Conservation (phyloP, 2,113 vertebrate genomes). For the Petrocephalus microphthalmus region DNA sequence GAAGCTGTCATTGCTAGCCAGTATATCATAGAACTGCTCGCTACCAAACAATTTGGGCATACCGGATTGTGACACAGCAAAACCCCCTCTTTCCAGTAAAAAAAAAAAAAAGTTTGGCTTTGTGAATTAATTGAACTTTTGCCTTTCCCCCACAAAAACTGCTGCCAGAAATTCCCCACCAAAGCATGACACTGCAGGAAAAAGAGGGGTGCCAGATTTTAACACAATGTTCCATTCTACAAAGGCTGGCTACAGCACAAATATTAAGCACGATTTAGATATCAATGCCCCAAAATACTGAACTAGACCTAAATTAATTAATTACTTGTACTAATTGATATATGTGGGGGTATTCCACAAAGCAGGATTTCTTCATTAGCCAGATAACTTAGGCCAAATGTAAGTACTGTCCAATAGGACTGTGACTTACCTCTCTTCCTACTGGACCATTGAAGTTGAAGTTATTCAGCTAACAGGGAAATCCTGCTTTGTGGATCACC, state of each 20-base stretch:
- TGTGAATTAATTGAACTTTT: background rate
- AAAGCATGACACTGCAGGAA: conserved; percentile 10
- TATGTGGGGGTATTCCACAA: background rate
- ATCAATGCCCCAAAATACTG: background rate
- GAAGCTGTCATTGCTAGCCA: background rate
- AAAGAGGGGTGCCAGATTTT: background rate
- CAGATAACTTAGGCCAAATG: background rate
- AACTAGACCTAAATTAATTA: background rate
- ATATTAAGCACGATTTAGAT: background rate
- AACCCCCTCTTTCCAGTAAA: background rate
- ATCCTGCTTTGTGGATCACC: background rate
- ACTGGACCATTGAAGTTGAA: background rate
- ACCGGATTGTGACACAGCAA: background rate
- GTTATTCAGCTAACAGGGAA: background rate
- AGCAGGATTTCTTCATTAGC: background rate
- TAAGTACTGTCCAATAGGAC: background rate
- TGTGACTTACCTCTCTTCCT: background rate
- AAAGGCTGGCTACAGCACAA: background rate
- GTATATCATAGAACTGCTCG: background rate
- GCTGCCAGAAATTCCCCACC: background rate
- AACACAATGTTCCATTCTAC: background rate
- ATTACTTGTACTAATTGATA: background rate
- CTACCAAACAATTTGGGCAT: background rate
- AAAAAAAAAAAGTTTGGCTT: background rate
- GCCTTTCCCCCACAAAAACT: background rate